Percentiles rank a stretch among this genome's conserved stretches.
Evolutionary conservation across 2,797 vertebrate genomes (phyloP).

Genomic region (Hypotaenidia okinawae): DNA sequence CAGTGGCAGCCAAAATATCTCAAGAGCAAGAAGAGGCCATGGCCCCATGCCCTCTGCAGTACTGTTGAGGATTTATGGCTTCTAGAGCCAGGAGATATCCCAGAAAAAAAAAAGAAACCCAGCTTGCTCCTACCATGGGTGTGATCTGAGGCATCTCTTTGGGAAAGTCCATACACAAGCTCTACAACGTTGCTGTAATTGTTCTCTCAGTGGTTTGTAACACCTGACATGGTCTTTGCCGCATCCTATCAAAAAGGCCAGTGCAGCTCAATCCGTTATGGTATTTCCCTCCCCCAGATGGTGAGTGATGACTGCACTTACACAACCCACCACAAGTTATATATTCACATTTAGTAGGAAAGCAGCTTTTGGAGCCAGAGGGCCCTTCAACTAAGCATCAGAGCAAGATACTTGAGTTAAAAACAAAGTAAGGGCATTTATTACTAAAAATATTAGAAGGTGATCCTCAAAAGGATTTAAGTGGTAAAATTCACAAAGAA

Average conservation of each 20-base stretch:
- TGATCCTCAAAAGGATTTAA: neutral
- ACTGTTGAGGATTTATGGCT: neutral
- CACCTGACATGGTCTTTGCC: neutral
- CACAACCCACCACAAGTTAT: neutral
- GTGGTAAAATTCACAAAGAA: neutral
- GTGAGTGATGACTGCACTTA: neutral
- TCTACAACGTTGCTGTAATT: neutral
- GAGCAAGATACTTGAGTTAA: neutral
- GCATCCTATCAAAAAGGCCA: neutral
- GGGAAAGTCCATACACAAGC: neutral
- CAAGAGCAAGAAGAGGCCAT: neutral
- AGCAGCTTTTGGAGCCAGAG: conserved; percentile 18
- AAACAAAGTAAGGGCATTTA: neutral
- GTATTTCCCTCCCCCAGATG: neutral
- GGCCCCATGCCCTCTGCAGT: neutral
- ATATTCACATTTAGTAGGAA: neutral
- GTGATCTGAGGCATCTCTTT: neutral
- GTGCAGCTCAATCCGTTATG: neutral
- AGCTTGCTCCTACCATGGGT: neutral
- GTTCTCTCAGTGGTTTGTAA: neutral
- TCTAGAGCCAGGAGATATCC: neutral
- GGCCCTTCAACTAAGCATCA: neutral
- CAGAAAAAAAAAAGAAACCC: neutral
- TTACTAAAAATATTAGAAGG: neutral
- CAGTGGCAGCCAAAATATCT: neutral